Conservation (phyloP, 2,888 invertebrate genomes). For the Microctonus aethiopoides region DNA sequence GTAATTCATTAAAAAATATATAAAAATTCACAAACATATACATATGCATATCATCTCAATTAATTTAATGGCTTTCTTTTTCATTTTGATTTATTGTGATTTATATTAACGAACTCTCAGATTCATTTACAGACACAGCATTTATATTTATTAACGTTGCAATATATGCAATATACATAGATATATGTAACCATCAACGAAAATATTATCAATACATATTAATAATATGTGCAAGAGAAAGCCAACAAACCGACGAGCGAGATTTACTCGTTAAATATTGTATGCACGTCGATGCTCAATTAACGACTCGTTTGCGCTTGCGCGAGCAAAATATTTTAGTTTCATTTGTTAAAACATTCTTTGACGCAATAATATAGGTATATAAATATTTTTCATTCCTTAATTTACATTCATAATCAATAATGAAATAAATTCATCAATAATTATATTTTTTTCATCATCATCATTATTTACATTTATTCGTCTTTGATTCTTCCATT, state of each 20-base stretch:
- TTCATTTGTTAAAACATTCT: not conserved
- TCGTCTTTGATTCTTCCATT: no score
- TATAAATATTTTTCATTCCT: not conserved
- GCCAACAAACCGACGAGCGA: slow-evolving; percentile 25
- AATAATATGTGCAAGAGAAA: slow-evolving; percentile 40
- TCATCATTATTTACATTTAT: no score
- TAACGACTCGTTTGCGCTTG: slow-evolving; percentile 35
- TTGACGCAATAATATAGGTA: not conserved
- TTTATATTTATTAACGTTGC: not conserved
- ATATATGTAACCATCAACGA: slow-evolving; percentile 12
- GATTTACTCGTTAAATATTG: slow-evolving; percentile 43
- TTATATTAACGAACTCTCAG: not conserved
- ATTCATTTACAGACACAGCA: not conserved
- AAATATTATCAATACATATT: slow-evolving; percentile 31
- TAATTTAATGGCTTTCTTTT: not conserved
- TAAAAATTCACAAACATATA: not conserved
- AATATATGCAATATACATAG: not conserved
- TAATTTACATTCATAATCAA: no score
- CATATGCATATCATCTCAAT: no score
- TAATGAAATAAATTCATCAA: no score
- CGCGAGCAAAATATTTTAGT: not conserved
- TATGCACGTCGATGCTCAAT: slow-evolving; percentile 41
- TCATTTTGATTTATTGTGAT: not conserved
- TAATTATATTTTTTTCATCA: no score
- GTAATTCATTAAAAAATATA: not conserved